Conservation (phyloP, 2,888 invertebrate genomes). For the Ichneumoninae sp. region DNA sequence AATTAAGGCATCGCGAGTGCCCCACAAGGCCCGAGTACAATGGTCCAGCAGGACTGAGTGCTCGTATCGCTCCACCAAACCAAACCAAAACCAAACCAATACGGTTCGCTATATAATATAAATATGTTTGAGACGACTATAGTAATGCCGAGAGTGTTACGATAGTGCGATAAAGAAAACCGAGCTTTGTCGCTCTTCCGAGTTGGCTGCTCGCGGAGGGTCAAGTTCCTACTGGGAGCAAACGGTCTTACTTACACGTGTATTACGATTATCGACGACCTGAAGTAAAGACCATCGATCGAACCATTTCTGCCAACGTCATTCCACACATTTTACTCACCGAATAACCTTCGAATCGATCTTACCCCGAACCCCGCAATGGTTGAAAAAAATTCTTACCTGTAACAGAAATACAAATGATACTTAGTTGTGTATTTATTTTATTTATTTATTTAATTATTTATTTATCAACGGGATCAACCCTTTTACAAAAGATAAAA, state of each 20-base stretch:
- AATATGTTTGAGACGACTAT: no score
- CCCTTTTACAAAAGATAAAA: no score
- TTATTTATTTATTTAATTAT: background rate
- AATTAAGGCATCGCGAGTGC: no score
- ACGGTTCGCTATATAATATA: no score
- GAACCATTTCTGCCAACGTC: background rate
- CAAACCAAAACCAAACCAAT: no score
- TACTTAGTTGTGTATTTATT: background rate
- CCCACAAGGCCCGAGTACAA: no score
- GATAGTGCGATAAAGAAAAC: background rate
- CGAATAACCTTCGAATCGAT: background rate
- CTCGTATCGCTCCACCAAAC: no score
- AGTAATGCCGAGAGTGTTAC: no score
- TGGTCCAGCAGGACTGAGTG: no score
- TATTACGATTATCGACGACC: background rate
- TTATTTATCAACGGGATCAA: no score
- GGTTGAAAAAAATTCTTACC: slow-evolving; percentile 43
- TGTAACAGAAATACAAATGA: slow-evolving; percentile 55
- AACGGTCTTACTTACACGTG: background rate
- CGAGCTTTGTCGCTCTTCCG: background rate
- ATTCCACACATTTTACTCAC: background rate
- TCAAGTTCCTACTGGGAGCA: background rate
- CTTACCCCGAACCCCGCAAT: background rate
- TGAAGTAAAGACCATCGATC: background rate
- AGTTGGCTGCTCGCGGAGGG: background rate